Evolutionary conservation across 2,797 vertebrate species (phyloP), one percentile per base, ranked within the genome.

Genomic region (Enteromius argenteus): DNA sequence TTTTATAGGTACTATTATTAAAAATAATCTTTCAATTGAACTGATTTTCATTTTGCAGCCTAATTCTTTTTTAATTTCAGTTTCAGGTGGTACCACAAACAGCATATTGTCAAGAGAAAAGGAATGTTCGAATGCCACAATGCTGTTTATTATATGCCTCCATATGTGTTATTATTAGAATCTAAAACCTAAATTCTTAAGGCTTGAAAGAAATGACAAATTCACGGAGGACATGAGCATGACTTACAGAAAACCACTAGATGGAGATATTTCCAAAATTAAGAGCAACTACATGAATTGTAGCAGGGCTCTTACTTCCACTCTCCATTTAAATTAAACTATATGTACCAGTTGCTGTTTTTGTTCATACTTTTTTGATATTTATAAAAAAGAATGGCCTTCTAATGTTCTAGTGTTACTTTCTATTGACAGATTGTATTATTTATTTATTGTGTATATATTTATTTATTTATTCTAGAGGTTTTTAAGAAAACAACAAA

Each of bases 251-350:
- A 67, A 19, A 37, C 66, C 82, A 79, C 82, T 60, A 84, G 82
- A 71, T 84, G 82, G 82, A 2, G 66, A 84, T 62, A 49, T 69
- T 69, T 60, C 39, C 64, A 39, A 39, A 83, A 30, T 39, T 37
- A 64, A 81, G 17, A 72, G 17, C 51, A 32, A 39, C 3, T 60
- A 9, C 9, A 56, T 58, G 60, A 44, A 8, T 4, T 8, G 17
- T 9, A 53, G 21, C 7, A 17, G 67, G 64, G 46, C 9, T 68
- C 21, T 10, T 4, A 53, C 13, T 1, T 39, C 9, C 15, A 80
- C 21, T 67, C 35, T 67, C 19, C 21, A 10, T 78, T 62, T 21
- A 13, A 46, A 46, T 21, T n/a, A 72, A 46, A 32, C 14, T 32
- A 0, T 6, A 76, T 77, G 42, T 39, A 39, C 2, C 9, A 19